Conservation (phyloP, 2,888 invertebrate genomes). For the Hyles lineata region DNA sequence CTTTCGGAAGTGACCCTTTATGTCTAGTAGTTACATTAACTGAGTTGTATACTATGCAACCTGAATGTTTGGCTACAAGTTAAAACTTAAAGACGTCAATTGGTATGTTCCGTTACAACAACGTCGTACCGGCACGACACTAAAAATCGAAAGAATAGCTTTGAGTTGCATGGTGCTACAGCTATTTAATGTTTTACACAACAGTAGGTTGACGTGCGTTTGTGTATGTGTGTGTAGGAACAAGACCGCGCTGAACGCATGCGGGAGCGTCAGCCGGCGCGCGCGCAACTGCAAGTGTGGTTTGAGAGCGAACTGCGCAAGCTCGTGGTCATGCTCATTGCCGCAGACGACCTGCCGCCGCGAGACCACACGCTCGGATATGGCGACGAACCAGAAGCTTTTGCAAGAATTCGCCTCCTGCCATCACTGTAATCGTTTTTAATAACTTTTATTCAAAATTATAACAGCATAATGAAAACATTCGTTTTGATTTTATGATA, state of each 20-base stretch:
- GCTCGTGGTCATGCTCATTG: constrained; percentile 93
- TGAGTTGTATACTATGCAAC: constrained; percentile 49
- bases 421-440: constrained; percentile 89
- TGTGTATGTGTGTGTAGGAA: constrained; percentile 61
- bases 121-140: constrained; percentile 19
- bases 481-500: no score
- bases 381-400: constrained; percentile 92
- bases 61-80: constrained; percentile 34
- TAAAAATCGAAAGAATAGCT: not conserved
- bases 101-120: not conserved
- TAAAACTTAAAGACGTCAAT: not conserved
- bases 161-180: constrained; percentile 47
- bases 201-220: not conserved
- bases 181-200: constrained; percentile 26
- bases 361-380: constrained; percentile 91
- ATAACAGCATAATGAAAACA: no score
- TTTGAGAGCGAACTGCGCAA: constrained; percentile 93
- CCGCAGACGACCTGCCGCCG: constrained; percentile 92
- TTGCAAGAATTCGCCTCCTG: constrained; percentile 91
- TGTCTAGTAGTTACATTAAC: constrained; percentile 52
- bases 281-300: constrained; percentile 95
- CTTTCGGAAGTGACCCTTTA: constrained; percentile 48
- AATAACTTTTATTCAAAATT: not conserved
- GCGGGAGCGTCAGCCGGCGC: constrained; percentile 89
- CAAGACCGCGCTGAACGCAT: constrained; percentile 76